Conservation (phyloP, 2,888 invertebrate genomes). For the Chymomyza fuscimana region DNA sequence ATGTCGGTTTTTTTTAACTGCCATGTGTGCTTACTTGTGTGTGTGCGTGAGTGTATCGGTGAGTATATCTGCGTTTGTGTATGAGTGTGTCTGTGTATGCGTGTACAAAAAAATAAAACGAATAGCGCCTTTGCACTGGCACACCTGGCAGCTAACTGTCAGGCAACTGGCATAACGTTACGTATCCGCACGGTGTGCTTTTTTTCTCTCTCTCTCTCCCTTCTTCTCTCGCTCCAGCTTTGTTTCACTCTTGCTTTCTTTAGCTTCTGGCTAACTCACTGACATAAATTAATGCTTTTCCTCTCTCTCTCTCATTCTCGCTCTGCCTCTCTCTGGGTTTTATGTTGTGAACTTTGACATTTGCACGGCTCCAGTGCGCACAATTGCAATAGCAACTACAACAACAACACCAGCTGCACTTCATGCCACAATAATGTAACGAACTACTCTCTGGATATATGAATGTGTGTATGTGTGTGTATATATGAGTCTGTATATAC, state of each 20-base stretch:
- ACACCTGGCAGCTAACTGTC: constrained; percentile 36
- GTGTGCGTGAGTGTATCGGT: constrained; percentile 20
- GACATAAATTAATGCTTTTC: neutral
- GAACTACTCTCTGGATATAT: constrained; percentile 15
- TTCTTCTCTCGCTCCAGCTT: constrained; percentile 3
- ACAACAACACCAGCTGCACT: constrained; percentile 39
- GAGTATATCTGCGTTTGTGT: constrained; percentile 21
- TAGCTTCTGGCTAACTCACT: neutral
- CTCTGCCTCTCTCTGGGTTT: neutral
- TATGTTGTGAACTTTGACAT: constrained; percentile 59
- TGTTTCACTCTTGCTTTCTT: neutral
- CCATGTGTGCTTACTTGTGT: constrained; percentile 10
- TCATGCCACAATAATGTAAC: constrained; percentile 49
- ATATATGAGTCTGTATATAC: constrained; percentile 14
- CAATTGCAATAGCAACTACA: constrained; percentile 1
- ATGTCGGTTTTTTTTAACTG: constrained; percentile 8
- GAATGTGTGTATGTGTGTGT: constrained; percentile 13
- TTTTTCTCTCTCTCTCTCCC: constrained; percentile 11
- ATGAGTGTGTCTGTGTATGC: constrained; percentile 19
- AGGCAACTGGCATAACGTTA: constrained; percentile 22
- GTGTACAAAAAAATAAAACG: constrained; percentile 14
- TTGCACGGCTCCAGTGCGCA: constrained; percentile 37
- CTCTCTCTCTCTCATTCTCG: neutral
- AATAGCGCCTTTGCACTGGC: constrained; percentile 11
- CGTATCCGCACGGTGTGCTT: constrained; percentile 35